Conservation (phyloP, 2,113 vertebrate genomes). For the Sturnira hondurensis region DNA sequence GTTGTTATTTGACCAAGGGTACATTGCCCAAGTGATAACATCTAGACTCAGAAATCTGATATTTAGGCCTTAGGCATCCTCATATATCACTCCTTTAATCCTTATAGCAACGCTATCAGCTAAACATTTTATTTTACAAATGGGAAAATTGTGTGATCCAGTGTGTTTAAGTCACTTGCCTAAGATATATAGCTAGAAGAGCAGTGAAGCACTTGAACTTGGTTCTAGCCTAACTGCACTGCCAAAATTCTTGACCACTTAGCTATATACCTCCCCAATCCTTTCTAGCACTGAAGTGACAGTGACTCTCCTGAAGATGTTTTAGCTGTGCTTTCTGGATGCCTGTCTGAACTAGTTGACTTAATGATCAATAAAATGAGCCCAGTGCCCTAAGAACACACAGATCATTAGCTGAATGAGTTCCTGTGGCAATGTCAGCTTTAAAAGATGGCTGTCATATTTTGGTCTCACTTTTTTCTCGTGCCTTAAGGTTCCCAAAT, state of each 20-base stretch:
- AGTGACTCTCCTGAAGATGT: background rate
- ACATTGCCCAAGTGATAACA: background rate
- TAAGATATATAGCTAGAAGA: background rate
- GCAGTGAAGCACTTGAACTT: background rate
- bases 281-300: background rate
- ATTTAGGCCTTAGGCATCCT: background rate
- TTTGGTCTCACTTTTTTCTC: background rate
- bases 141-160: background rate
- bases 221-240: background rate
- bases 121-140: background rate
- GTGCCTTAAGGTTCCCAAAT: background rate
- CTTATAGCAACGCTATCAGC: background rate
- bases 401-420: background rate
- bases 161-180: background rate
- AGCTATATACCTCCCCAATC: background rate
- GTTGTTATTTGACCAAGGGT: background rate
- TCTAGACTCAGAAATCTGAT: conserved; percentile 8
- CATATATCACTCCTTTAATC: background rate
- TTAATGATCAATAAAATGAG: background rate
- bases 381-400: background rate
- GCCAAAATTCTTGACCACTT: background rate
- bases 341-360: background rate
- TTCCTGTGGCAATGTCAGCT: background rate
- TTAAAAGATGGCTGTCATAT: background rate
- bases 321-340: background rate